These are phyloP conservation scores for Apodemia zela DNA, from an alignment of 2,888 invertebrate species.

Conservation along the genomic window DNA sequence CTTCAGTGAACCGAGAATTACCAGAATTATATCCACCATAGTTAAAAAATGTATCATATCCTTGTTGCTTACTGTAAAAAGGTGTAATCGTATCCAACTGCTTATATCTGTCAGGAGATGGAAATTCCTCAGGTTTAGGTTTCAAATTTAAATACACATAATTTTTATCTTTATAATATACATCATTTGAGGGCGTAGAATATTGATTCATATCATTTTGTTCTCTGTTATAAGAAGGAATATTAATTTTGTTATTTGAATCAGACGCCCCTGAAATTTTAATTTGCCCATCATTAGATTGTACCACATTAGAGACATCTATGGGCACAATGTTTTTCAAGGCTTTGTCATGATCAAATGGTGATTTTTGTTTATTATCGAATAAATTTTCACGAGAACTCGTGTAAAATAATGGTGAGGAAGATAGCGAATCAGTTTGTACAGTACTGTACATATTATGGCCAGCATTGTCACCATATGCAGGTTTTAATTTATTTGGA, in stretches of 20 bases:
- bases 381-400: constrained; percentile 47
- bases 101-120: constrained; percentile 43
- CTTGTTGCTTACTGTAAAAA: constrained; percentile 49
- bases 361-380: constrained; percentile 55
- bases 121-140: constrained; percentile 54
- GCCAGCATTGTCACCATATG: constrained; percentile 45
- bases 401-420: constrained; percentile 53
- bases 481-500: constrained; percentile 46
- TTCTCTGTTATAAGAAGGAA: constrained; percentile 52
- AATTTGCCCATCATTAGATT: constrained; percentile 49
- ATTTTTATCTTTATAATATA: constrained; percentile 70
- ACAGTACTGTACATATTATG: constrained; percentile 43
- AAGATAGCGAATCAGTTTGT: constrained; percentile 58
- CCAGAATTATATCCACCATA: constrained; percentile 37
- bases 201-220: constrained; percentile 52
- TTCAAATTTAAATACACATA: constrained; percentile 58
- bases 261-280: constrained; percentile 43
- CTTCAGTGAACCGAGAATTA: constrained; percentile 45
- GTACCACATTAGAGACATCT: constrained; percentile 66
- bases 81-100: constrained; percentile 46
- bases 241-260: constrained; percentile 41
- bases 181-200: constrained; percentile 57
- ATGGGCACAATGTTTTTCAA: constrained; percentile 73
- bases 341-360: constrained; percentile 72
- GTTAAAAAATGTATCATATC: constrained; percentile 45